These are phyloP conservation scores for Drosophila pruinosa DNA, from an alignment of 1,140 invertebrate species.

Conservation along the genomic window DNA sequence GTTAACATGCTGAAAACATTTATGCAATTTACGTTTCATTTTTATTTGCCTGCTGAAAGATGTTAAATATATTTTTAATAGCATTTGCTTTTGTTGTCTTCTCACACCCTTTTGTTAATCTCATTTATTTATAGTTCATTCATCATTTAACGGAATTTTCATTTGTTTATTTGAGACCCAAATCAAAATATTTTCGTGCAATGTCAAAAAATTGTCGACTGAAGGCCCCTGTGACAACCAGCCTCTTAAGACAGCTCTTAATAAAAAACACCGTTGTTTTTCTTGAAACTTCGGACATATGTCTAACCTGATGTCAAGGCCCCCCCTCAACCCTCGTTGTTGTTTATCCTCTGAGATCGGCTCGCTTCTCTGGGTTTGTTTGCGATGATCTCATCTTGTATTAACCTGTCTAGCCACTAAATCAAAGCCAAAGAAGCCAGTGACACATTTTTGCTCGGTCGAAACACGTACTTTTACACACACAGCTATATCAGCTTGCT, in stretches of 20 bases:
- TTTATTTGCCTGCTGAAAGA: background rate
- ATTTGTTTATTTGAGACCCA: slow-evolving; percentile 20
- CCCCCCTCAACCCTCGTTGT: too few species aligned
- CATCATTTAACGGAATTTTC: slow-evolving; percentile 23
- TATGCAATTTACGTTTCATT: too few species aligned
- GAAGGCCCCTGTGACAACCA: too few species aligned
- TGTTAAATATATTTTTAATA: background rate
- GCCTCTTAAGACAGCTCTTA: background rate
- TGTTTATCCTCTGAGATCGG: too few species aligned
- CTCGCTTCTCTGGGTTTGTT: background rate
- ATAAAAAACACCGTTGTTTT: slow-evolving; percentile 46
- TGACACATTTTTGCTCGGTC: slow-evolving; percentile 70
- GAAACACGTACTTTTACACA: slow-evolving; percentile 27
- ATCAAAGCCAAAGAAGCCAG: slow-evolving; percentile 76
- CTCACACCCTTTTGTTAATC: background rate
- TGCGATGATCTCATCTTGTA: slow-evolving; percentile 74
- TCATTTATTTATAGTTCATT: slow-evolving; percentile 6
- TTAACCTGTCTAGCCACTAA: slow-evolving; percentile 81
- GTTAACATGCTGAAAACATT: too few species aligned
- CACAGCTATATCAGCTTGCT: slow-evolving; percentile 21
- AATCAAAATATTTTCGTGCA: slow-evolving; percentile 70
- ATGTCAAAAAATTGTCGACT: slow-evolving; percentile 65
- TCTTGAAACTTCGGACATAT: too few species aligned
- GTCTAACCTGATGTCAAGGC: too few species aligned
- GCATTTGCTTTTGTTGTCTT: background rate